A percentile compares a stretch with the other conserved stretches of the same genome.
phyloP scores from a whole-genome alignment of 2,888 invertebrate species.

The Cepaea hortensis region DNA sequence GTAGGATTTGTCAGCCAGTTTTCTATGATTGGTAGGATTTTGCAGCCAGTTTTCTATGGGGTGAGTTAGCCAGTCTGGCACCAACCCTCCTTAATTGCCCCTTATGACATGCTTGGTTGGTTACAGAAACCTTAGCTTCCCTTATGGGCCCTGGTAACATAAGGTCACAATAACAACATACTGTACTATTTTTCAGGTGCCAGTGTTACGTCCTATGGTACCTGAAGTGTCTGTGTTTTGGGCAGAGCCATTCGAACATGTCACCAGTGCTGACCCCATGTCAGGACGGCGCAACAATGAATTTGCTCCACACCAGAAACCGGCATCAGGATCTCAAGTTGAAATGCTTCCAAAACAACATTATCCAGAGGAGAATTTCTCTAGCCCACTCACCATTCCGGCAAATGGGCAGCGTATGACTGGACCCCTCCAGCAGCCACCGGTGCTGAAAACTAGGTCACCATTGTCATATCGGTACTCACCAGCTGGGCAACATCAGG shows the following conservation, averaged over 20 bases:
- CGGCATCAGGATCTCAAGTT: not conserved
- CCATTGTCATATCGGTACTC: conserved; percentile 25
- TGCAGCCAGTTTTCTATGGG: no score
- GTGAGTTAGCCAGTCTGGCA: no score
- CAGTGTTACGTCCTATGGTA: conserved; percentile 68
- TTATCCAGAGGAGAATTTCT: not conserved
- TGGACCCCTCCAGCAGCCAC: not conserved
- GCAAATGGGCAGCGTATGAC: not conserved
- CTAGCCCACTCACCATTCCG: not conserved
- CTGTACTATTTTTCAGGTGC: conserved; percentile 57
- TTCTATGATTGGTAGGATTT: no score
- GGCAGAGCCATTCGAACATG: conserved; percentile 41
- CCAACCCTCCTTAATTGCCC: no score
- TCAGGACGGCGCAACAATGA: not conserved
- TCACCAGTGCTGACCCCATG: not conserved
- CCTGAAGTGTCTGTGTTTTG: conserved; percentile 75
- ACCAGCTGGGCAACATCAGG: not conserved
- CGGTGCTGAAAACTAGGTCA: not conserved
- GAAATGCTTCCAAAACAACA: not conserved
- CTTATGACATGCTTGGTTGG: no score
- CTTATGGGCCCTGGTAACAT: no score
- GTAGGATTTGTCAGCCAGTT: no score
- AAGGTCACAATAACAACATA: no score
- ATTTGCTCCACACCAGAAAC: not conserved
- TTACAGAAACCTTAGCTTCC: no score